These are phyloP conservation scores for roundworm (Caenorhabditis elegans) DNA, from an alignment of 1,140 invertebrate genomes.

Conservation along the genomic window DNA sequence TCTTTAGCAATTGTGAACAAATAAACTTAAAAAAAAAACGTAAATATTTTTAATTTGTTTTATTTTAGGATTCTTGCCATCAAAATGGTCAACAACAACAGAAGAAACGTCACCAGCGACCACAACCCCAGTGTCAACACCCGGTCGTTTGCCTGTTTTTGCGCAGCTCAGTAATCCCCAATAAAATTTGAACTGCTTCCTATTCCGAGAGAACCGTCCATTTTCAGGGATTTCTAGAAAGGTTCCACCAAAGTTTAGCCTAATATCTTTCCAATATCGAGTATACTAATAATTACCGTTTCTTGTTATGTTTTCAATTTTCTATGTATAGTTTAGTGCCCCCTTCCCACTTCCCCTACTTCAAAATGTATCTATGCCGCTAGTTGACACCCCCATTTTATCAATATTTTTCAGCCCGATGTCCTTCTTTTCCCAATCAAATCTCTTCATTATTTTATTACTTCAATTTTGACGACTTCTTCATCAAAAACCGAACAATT, in stretches of 20 bases:
- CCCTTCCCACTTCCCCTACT: not conserved
- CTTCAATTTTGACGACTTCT: not conserved
- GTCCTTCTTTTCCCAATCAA: slow-evolving; percentile 15
- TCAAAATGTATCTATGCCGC: not conserved
- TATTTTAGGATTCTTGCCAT: slow-evolving; percentile 15
- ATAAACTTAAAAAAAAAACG: too few relatives aligned
- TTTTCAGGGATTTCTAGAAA: slow-evolving; percentile 28
- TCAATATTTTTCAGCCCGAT: not conserved
- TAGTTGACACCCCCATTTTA: slow-evolving; percentile 2
- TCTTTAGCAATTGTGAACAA: too few relatives aligned
- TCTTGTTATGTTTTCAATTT: not conserved
- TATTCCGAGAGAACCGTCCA: slow-evolving; percentile 13
- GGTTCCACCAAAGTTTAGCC: not conserved
- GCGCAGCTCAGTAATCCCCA: slow-evolving; percentile 21
- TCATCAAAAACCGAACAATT: not conserved
- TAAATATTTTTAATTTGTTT: not conserved
- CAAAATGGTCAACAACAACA: not conserved
- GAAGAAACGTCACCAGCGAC: not conserved
- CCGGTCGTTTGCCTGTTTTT: slow-evolving; percentile 33
- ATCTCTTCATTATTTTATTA: not conserved
- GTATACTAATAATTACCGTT: not conserved
- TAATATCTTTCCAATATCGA: slow-evolving; percentile 6
- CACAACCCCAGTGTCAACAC: not conserved
- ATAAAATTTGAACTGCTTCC: not conserved
- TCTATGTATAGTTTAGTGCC: not conserved